These are phyloP conservation scores for Rhinoraja longicauda DNA, from an alignment of 2,797 vertebrate species.

Conservation along the genomic window DNA sequence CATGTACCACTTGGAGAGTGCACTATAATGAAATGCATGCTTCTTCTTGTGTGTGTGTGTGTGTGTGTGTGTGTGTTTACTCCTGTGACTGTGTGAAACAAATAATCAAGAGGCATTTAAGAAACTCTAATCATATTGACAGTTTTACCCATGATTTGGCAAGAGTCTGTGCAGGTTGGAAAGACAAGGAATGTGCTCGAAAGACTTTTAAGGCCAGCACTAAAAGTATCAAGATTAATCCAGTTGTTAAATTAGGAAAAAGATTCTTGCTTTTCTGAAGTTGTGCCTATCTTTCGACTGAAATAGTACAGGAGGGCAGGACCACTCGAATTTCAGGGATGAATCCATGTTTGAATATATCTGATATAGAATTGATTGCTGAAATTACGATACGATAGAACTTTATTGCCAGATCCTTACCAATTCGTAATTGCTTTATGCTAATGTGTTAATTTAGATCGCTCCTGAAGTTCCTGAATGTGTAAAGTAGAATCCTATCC, in stretches of 20 bases:
- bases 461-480: background rate
- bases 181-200: background rate
- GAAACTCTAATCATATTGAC: background rate
- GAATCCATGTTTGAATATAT: background rate
- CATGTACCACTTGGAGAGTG: conserved; percentile 13
- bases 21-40: conserved; percentile 6
- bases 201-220: background rate
- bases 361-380: background rate
- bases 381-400: too few species aligned
- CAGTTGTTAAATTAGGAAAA: background rate
- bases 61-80: conserved; percentile 5
- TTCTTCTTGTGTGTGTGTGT: conserved; percentile 10
- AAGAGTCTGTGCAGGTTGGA: background rate
- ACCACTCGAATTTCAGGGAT: background rate
- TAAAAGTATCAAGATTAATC: background rate
- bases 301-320: too few species aligned
- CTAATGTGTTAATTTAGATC: background rate
- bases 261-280: background rate
- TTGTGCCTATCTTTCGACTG: background rate
- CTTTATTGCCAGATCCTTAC: background rate
- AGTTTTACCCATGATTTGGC: background rate
- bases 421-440: background rate
- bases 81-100: background rate
- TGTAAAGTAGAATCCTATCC: background rate
- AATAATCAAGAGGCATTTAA: background rate